These are phyloP conservation scores for Drosophila falleni DNA, from an alignment of 2,888 invertebrate genomes.

Conservation along the genomic window DNA sequence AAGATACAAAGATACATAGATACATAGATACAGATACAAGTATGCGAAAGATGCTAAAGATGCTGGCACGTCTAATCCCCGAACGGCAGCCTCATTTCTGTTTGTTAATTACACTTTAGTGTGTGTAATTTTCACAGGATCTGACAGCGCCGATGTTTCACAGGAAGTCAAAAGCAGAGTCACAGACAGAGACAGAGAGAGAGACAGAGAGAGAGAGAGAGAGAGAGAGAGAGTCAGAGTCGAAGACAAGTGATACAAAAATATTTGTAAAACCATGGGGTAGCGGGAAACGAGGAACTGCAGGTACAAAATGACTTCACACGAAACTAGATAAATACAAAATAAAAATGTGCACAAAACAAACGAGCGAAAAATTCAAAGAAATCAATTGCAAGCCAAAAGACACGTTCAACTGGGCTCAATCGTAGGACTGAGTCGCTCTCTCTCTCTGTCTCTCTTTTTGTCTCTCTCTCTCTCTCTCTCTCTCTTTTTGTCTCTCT, in stretches of 20 bases:
- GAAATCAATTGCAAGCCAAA: constrained; percentile 79
- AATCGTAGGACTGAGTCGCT: neutral
- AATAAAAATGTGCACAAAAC: constrained; percentile 68
- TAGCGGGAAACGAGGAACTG: constrained; percentile 18
- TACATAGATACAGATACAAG: constrained; percentile 29
- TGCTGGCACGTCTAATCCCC: constrained; percentile 66
- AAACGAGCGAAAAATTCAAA: constrained; percentile 75
- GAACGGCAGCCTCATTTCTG: constrained; percentile 79
- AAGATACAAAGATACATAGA: constrained; percentile 4
- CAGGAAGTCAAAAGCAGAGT: constrained; percentile 73
- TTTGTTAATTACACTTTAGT: constrained; percentile 80
- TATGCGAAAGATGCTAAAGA: constrained; percentile 50
- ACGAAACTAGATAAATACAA: constrained; percentile 76
- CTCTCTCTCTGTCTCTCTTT: neutral
- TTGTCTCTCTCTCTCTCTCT: neutral
- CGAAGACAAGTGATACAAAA: constrained; percentile 49
- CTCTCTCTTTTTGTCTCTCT: neutral
- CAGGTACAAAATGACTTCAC: constrained; percentile 81
- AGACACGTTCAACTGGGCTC: constrained; percentile 66
- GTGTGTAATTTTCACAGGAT: constrained; percentile 82
- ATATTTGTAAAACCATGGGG: constrained; percentile 44
- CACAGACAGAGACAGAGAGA: constrained; percentile 8
- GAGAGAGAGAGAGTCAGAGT: constrained; percentile 10
- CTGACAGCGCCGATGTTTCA: constrained; percentile 58
- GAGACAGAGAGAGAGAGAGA: constrained; percentile 13